Conservation (phyloP, 2,888 invertebrate species). For the Nysson spinosus region DNA sequence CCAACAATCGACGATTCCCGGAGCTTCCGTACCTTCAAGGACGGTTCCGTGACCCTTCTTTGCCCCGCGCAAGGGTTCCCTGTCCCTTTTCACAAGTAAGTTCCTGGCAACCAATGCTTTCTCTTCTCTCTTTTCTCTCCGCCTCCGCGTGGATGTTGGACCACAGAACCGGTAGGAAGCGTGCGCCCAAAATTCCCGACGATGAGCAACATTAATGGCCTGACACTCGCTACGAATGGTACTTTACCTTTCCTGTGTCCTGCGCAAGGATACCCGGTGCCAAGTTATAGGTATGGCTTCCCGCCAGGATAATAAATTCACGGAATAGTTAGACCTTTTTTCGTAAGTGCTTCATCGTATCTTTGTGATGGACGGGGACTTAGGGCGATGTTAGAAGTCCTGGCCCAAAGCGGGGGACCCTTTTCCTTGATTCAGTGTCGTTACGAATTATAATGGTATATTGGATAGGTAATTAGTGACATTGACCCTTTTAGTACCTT, state of each 20-base stretch:
- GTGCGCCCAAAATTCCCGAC: conserved; percentile 81
- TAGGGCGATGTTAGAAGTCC: no score
- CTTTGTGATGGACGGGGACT: no score
- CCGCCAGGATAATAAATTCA: neutral
- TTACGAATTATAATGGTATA: no score
- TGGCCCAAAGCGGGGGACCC: no score
- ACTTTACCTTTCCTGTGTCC: conserved; percentile 84
- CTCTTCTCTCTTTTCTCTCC: conserved; percentile 23
- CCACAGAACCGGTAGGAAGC: conserved; percentile 80
- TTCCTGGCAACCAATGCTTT: conserved; percentile 22
- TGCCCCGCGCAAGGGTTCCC: conserved; percentile 86
- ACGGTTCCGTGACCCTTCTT: conserved; percentile 80
- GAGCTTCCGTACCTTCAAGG: conserved; percentile 67
- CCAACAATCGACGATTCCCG: conserved; percentile 74
- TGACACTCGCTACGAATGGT: conserved; percentile 62
- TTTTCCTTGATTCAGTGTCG: no score
- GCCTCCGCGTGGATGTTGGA: neutral
- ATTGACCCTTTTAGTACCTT: no score
- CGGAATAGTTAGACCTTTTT: no score
- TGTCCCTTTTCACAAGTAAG: conserved; percentile 80
- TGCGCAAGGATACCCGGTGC: conserved; percentile 85
- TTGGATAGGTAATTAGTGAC: no score
- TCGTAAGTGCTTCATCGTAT: no score
- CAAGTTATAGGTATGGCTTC: conserved; percentile 79
- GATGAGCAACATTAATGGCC: conserved; percentile 72